Percentiles rank a stretch among this genome's conserved stretches.
Conservation (phyloP, 1,140 invertebrate genomes). For the Lutraria rhynchaena region DNA sequence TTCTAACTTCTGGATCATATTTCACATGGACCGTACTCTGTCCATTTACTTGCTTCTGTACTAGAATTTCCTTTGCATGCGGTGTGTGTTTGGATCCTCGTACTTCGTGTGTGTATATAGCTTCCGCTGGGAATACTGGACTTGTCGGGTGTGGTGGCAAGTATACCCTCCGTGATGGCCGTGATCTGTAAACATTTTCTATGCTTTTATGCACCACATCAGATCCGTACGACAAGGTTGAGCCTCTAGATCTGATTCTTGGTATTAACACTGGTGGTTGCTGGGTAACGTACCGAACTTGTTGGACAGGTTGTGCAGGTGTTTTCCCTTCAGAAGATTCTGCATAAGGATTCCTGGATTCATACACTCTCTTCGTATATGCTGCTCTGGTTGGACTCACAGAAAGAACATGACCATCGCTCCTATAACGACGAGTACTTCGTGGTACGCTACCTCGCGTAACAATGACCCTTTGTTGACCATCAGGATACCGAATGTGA, state of each 20-base stretch:
- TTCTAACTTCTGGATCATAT: neutral
- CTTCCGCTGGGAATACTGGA: neutral
- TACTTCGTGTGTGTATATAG: neutral
- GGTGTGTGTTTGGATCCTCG: neutral
- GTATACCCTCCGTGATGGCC: slow-evolving; percentile 10
- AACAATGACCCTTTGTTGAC: neutral
- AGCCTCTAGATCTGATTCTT: neutral
- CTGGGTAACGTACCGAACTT: neutral
- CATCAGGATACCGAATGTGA: neutral
- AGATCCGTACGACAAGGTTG: slow-evolving; percentile 1
- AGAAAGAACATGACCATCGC: neutral
- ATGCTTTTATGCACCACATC: slow-evolving; percentile 45
- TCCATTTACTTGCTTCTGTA: neutral
- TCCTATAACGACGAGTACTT: neutral
- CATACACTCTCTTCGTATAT: slow-evolving; percentile 41
- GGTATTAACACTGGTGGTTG: neutral
- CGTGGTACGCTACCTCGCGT: neutral
- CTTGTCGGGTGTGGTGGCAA: neutral
- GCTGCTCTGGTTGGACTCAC: neutral
- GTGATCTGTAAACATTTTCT: slow-evolving; percentile 34
- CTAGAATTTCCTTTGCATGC: neutral
- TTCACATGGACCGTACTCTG: neutral
- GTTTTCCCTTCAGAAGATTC: neutral
- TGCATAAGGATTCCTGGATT: slow-evolving; percentile 5
- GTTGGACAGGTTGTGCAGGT: neutral